Evolutionary conservation across 2,113 vertebrate species (phyloP).

Genomic region (Forbesichthys papilliferus): DNA sequence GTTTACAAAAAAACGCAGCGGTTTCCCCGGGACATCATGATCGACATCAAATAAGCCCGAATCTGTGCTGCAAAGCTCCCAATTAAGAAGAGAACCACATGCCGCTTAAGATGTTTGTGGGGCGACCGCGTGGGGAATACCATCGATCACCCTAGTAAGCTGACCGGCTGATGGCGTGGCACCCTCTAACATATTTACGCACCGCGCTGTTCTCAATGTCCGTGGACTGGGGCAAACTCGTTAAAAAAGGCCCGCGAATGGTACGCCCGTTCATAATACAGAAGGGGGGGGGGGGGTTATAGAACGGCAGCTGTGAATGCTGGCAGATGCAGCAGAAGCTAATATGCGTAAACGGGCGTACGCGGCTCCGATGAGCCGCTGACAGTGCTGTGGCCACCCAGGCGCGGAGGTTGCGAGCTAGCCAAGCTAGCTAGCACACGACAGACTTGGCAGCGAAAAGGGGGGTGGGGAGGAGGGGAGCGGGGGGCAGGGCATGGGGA

Average conservation of each 20-base stretch:
- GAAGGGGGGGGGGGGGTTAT: constrained; percentile 5
- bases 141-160: constrained; percentile 77
- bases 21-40: constrained; percentile 72
- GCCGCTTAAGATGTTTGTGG: constrained; percentile 79
- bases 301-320: constrained; percentile 54
- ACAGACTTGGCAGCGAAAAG: constrained; percentile 57
- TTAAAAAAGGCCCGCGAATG: constrained; percentile 69
- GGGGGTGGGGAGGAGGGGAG: no score
- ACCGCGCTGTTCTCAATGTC: constrained; percentile 63
- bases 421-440: constrained; percentile 15
- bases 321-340: constrained; percentile 77
- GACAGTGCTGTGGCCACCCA: constrained; percentile 63
- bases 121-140: constrained; percentile 71
- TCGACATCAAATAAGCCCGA: constrained; percentile 67
- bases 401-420: constrained; percentile 35
- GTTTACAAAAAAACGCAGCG: constrained; percentile 68
- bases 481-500: constrained; percentile 38
- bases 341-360: constrained; percentile 76
- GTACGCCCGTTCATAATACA: constrained; percentile 36
- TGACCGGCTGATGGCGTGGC: constrained; percentile 72
- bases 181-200: constrained; percentile 75
- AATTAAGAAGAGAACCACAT: constrained; percentile 80
- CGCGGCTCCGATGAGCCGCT: constrained; percentile 61
- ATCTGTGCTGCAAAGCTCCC: constrained; percentile 78
- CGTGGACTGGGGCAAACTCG: constrained; percentile 63